Evolutionary conservation across 1,140 invertebrate genomes (phyloP), one percentile per base, ranked within the genome.

Genomic region (Rhizoglyphus robini): DNA sequence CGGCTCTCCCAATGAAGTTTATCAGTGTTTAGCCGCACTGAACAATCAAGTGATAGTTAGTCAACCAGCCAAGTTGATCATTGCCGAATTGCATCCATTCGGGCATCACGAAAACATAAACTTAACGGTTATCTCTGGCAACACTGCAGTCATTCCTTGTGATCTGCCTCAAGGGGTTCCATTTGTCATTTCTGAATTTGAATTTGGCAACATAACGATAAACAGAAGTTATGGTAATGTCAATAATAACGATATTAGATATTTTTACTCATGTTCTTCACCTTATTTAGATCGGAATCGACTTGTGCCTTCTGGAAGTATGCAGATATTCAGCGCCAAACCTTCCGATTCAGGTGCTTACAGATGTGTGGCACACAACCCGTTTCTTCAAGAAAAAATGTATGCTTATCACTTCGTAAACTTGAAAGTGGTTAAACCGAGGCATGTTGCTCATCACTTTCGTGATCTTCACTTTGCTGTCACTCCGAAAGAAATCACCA

Each of bases 71-170:
- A 67, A 70, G 36, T 31, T 72, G 31, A 67, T 67, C 30, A 31
- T 72, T 27, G 67, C 69, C 65, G 63, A 64, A 31, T 47, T 72
- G 36, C 47, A 67, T 18, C 38, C 65, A 46, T 72, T 71, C 61
- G 59, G 57, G 4, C 3, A 49, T 49, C 27, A 30, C 1, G 13
- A 58, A 63, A 2, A 63, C 15, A 49, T 66, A 30, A 68, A 54
- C 4, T 18, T 71, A 18, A 59, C 47, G 32, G 81, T 83, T 1
- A 76, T 81, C 2, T 76, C 79, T 1, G 83, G 85, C 4, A 88
- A 87, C 68, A 84, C 80, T 1, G 81, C 88, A 0, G 80, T 83
- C 0, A 81, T 88, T 66, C 81, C 82, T 18, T 89, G 87, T 73
- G 81, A 82, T 36, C 79, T 82, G 13, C 86, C 86, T 0, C 70